phyloP scores from a whole-genome alignment of 1,140 invertebrate species.

The Telenomus remus region DNA sequence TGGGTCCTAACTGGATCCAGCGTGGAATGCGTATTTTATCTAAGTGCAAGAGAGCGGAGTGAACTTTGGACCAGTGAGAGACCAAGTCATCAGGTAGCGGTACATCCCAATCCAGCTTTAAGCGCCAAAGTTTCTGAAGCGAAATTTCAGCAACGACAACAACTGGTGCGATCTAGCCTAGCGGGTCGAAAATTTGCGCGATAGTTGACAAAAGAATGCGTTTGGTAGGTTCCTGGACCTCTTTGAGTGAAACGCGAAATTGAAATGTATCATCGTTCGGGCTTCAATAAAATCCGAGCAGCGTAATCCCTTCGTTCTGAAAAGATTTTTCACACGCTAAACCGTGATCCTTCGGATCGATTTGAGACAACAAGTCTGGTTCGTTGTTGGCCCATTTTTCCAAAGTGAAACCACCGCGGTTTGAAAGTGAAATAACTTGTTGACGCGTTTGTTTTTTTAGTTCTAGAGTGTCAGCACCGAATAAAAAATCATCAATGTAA shows the following conservation, averaged over 20 bases:
- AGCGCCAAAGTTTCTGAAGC: background rate
- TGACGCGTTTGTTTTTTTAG: background rate
- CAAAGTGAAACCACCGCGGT: background rate
- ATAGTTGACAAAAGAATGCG: background rate
- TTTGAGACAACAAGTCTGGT: background rate
- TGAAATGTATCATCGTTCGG: background rate
- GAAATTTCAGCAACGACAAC: background rate
- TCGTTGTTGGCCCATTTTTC: slow-evolving; percentile 10
- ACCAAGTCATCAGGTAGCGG: background rate
- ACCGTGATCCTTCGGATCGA: slow-evolving; percentile 5
- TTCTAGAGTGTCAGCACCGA: background rate
- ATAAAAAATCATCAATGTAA: slow-evolving; percentile 3
- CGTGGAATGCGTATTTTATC: background rate
- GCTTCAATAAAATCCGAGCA: too few relatives aligned
- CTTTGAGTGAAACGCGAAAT: background rate
- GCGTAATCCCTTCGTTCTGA: too few relatives aligned
- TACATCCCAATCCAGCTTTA: background rate
- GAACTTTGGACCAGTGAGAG: background rate
- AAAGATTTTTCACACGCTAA: background rate
- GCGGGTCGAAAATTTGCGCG: slow-evolving; percentile 1
- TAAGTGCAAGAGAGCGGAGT: too few relatives aligned
- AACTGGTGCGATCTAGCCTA: slow-evolving; percentile 3
- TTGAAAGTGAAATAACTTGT: slow-evolving; percentile 3
- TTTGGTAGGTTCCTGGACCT: background rate
- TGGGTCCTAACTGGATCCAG: background rate